Conservation (phyloP, 2,888 invertebrate species). For the Coelopa pilipes region DNA sequence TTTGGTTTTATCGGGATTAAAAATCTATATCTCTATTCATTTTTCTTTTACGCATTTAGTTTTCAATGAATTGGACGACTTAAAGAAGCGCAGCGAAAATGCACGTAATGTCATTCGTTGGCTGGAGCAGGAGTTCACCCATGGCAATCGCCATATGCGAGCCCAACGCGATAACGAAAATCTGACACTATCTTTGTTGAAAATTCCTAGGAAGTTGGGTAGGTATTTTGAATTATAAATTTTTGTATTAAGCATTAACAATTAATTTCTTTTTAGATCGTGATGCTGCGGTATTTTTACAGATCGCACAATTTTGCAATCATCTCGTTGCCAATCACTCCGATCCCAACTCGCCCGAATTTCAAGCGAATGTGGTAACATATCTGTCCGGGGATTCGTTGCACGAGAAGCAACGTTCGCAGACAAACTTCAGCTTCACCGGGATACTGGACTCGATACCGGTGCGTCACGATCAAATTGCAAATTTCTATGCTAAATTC, state of each 20-base stretch:
- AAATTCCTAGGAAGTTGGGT: slow-evolving; percentile 82
- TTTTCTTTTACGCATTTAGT: slow-evolving; percentile 70
- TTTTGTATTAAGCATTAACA: not conserved
- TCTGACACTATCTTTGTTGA: slow-evolving; percentile 76
- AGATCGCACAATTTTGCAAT: slow-evolving; percentile 67
- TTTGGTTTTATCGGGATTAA: slow-evolving; percentile 40
- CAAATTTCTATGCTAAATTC: slow-evolving; percentile 87
- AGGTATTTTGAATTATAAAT: slow-evolving; percentile 59
- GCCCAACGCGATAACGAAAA: slow-evolving; percentile 88
- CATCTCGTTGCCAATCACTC: slow-evolving; percentile 68
- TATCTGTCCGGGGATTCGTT: slow-evolving; percentile 76
- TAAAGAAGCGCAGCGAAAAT: slow-evolving; percentile 84
- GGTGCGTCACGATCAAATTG: slow-evolving; percentile 83
- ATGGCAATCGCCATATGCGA: slow-evolving; percentile 87
- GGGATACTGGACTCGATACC: slow-evolving; percentile 85
- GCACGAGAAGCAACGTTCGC: slow-evolving; percentile 64
- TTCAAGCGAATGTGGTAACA: slow-evolving; percentile 74
- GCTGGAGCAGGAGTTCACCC: slow-evolving; percentile 87
- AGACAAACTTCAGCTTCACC: slow-evolving; percentile 75
- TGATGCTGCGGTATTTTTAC: slow-evolving; percentile 64
- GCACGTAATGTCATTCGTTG: slow-evolving; percentile 94
- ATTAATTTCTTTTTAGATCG: slow-evolving; percentile 55
- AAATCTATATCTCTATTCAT: not conserved
- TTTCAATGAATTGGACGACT: slow-evolving; percentile 85
- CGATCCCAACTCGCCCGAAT: slow-evolving; percentile 66